Percentiles rank a stretch among this genome's conserved stretches.
Evolutionary conservation across 1,140 invertebrate species (phyloP).

Genomic region (Eumaeus atala): DNA sequence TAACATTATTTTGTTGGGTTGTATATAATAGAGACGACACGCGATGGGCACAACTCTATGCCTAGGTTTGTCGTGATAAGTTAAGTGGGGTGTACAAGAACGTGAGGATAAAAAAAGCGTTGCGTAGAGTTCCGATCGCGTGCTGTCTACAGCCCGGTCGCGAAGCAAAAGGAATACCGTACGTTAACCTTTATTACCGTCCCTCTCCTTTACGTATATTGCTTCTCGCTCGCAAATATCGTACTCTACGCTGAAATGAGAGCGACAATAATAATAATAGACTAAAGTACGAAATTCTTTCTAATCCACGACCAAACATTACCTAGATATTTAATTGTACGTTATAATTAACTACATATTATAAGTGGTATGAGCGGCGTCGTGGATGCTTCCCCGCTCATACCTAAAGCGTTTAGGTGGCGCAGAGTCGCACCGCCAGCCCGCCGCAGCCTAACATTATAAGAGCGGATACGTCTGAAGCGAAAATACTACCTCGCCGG

Average conservation of each 20-base stretch:
- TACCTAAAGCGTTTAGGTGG: constrained; percentile 73
- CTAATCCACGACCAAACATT: too few relatives aligned
- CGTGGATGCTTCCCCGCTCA: constrained; percentile 71
- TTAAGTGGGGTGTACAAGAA: constrained; percentile 10
- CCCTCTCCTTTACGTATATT: too few relatives aligned
- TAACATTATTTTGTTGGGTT: constrained; percentile 59
- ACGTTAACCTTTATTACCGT: too few relatives aligned
- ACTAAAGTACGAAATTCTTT: too few relatives aligned
- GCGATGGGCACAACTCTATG: constrained; percentile 23
- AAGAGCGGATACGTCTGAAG: constrained; percentile 2
- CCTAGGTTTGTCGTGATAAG: constrained; percentile 8
- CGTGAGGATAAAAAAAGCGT: constrained; percentile 9
- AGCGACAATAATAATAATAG: too few relatives aligned
- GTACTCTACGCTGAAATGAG: too few relatives aligned
- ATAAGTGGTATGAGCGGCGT: constrained; percentile 72
- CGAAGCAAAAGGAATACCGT: too few relatives aligned
- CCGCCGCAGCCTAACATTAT: constrained; percentile 26
- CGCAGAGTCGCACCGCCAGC: constrained; percentile 53
- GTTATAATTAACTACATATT: constrained; percentile 70
- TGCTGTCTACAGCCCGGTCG: constrained; percentile 22
- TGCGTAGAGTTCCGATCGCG: constrained; percentile 28
- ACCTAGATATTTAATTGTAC: constrained; percentile 50
- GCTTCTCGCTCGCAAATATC: too few relatives aligned
- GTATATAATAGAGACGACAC: constrained; percentile 40
- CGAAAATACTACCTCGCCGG: constrained; percentile 2